These are phyloP conservation scores for Drosophila serrata DNA, from an alignment of 1,140 invertebrate genomes.

Conservation along the genomic window DNA sequence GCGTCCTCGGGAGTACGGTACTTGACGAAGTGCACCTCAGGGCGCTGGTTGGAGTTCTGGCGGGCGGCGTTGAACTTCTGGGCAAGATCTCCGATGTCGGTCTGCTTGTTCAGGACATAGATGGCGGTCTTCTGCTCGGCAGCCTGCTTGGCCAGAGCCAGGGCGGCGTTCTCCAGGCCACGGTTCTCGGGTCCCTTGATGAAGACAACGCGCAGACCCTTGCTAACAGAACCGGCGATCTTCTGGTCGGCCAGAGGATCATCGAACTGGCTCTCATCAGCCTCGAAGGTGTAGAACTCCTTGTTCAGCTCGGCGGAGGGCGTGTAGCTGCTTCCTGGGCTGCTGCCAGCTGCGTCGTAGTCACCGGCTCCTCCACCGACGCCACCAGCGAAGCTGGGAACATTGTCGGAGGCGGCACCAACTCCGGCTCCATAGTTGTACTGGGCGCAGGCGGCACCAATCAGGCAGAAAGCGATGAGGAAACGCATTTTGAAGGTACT, in stretches of 20 bases:
- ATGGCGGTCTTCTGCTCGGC: constrained; percentile 75
- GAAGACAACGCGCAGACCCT: constrained; percentile 79
- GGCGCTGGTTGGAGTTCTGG: constrained; percentile 59
- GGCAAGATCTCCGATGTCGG: constrained; percentile 64
- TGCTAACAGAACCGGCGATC: constrained; percentile 57
- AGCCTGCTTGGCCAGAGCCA: constrained; percentile 76
- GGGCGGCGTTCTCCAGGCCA: constrained; percentile 76
- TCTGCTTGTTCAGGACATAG: constrained; percentile 73
- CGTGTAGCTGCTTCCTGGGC: constrained; percentile 28
- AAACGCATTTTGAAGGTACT: constrained; percentile 59
- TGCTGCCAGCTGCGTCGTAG: constrained; percentile 56
- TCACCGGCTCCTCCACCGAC: constrained; percentile 27
- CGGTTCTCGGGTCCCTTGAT: constrained; percentile 81
- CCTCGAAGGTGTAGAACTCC: constrained; percentile 76
- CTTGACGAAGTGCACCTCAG: constrained; percentile 82
- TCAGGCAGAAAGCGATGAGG: constrained; percentile 68
- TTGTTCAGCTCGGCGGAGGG: constrained; percentile 67
- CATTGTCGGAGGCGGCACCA: constrained; percentile 45
- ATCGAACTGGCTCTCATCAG: constrained; percentile 71
- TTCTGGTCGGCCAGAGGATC: constrained; percentile 59
- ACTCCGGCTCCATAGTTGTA: constrained; percentile 70
- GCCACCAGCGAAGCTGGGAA: constrained; percentile 45
- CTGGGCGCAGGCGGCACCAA: constrained; percentile 77
- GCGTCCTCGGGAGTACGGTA: constrained; percentile 81
- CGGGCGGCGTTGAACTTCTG: constrained; percentile 65